Base-by-base conservation (phyloP, 2,797 vertebrate species). In the Gouania willdenowi region DNA sequence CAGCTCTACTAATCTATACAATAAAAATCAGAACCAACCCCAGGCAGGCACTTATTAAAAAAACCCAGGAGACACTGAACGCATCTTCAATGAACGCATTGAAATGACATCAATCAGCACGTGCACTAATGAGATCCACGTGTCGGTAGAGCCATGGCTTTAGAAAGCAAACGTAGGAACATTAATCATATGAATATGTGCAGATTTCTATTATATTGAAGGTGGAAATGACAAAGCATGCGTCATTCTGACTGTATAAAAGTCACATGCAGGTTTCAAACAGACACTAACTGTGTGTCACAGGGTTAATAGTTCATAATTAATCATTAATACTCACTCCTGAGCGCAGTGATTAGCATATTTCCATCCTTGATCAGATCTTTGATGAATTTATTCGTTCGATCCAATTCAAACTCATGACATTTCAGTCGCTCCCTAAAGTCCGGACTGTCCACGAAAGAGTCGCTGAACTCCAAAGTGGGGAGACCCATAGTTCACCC, bases 361-460 rank as follows among this genome's bases (percentile, higher is more conserved):
- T 91, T 94, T n/a, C 95, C 95, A 67, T 98, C 95, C 82, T 98
- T 98, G 47, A 98, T 94, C 3, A 98, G 90, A 22, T 98, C 95
- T 51, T 97, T 98, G 77, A 98, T 98, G 84, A 98, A 98, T 65
- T 95, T 97, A 74, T 97, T 97, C 14, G 95, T 98, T 23, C 92
- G 77, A 66, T 98, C 94, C 82, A 98, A 78, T 79, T 98, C 95
- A 19, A 94, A 86, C 76, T 98, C 95, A 43, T 98, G 95, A 70
- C 92, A 94, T 75, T 93, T 93, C 11, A 98, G 89, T 2, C 95
- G 84, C 74, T 98, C 95, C 81, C 94, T 92, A 85, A 98, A 98
- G 55, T 94, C 94, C 11, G 95, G 95, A 20, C 94, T 93, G 83
- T 97, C 95, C 88, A 97, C 71, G 64, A 93, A 93, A 19, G 95